Conservation (phyloP, 64 coral and sea anemone genomes). For the Platygyra sinensis region DNA sequence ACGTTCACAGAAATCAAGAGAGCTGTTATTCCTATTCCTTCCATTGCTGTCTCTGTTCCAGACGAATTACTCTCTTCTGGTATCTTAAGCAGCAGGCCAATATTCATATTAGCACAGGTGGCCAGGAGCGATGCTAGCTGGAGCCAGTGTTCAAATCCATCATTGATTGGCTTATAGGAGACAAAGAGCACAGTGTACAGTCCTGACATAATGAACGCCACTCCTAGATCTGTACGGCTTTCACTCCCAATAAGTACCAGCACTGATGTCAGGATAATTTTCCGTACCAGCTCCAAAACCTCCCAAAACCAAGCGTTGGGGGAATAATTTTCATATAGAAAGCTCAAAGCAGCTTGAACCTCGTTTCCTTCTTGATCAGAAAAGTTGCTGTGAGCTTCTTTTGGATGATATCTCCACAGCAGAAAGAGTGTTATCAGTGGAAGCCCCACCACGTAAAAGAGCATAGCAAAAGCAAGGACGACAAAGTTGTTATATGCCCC, state of each 20-base stretch:
- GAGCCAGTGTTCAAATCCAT: slow-evolving; percentile 61
- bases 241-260: slow-evolving; percentile 49
- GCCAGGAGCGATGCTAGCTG: slow-evolving; percentile 41
- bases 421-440: too few relatives aligned
- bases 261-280: slow-evolving; percentile 59
- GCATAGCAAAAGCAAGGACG: too few relatives aligned
- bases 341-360: too few relatives aligned
- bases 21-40: slow-evolving; percentile 22
- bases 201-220: slow-evolving; percentile 50
- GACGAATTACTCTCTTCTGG: slow-evolving; percentile 29
- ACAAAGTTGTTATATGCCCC: too few relatives aligned
- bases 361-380: too few relatives aligned
- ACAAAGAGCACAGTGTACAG: slow-evolving; percentile 57
- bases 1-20: slow-evolving; percentile 45
- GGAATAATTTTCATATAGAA: slow-evolving; percentile 60
- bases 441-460: too few relatives aligned
- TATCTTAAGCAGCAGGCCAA: slow-evolving; percentile 53
- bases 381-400: too few relatives aligned
- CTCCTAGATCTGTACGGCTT: slow-evolving; percentile 43
- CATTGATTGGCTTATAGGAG: slow-evolving; percentile 30
- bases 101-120: slow-evolving; percentile 37
- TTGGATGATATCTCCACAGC: too few relatives aligned
- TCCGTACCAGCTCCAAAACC: slow-evolving; percentile 60
- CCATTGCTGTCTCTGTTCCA: not conserved
- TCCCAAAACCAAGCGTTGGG: slow-evolving; percentile 67